Evolutionary conservation across 2,113 vertebrate genomes (phyloP).

Genomic region (Acrocephalus kingi): DNA sequence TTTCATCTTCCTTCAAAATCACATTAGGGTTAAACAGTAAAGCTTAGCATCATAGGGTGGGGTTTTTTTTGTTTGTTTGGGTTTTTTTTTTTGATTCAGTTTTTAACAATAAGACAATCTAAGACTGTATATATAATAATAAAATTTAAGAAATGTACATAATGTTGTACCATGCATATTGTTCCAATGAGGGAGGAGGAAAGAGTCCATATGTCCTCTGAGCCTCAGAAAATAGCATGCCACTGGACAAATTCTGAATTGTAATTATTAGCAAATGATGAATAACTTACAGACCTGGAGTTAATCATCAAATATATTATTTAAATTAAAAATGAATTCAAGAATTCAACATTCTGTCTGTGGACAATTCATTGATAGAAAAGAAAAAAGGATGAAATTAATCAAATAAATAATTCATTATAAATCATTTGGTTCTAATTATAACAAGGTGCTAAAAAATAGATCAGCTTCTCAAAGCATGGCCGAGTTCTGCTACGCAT

Average conservation of each 20-base stretch:
- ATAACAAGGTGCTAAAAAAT: slow-evolving; percentile 49
- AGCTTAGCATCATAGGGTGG: not conserved
- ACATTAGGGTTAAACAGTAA: not conserved
- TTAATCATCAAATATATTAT: slow-evolving; percentile 29
- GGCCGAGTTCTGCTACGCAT: not conserved
- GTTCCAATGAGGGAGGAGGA: not conserved
- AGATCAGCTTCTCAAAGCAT: not conserved
- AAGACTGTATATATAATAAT: not conserved
- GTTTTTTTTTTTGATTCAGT: not conserved
- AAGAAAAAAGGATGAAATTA: slow-evolving; percentile 34
- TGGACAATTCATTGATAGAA: slow-evolving; percentile 12
- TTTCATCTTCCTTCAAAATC: not conserved
- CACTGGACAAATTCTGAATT: not conserved
- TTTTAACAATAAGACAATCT: not conserved
- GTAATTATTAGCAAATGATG: not conserved
- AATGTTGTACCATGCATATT: not conserved
- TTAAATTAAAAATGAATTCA: slow-evolving; percentile 49
- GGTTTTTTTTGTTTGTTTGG: not conserved
- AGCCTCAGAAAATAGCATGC: not conserved
- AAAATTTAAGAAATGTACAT: not conserved
- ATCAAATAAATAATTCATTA: slow-evolving; percentile 62
- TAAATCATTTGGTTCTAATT: slow-evolving; percentile 40
- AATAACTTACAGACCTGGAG: not conserved
- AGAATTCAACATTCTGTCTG: slow-evolving; percentile 12
- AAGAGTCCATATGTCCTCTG: not conserved